A percentile compares a stretch with the other conserved stretches of the same genome.
phyloP scores from a whole-genome alignment of 2,113 vertebrate species.

The Psammodynastes pulverulentus region DNA sequence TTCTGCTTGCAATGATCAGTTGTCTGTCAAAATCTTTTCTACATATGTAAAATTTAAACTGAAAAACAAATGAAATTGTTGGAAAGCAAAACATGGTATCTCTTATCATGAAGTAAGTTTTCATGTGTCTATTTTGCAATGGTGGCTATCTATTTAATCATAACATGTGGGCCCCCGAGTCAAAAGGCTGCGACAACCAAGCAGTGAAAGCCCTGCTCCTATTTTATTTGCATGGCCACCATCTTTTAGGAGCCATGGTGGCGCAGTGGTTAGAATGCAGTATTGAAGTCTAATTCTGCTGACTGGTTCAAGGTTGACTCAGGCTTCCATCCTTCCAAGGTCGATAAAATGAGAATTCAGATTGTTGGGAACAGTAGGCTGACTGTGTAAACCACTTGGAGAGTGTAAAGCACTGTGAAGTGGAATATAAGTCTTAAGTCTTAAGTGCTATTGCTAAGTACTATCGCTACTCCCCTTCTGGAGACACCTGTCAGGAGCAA shows the following conservation, averaged over 20 bases:
- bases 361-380: too few relatives aligned
- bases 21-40: neutral
- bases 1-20: neutral
- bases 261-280: too few relatives aligned
- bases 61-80: neutral
- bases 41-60: neutral
- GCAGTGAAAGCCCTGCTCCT: neutral
- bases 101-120: neutral
- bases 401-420: too few relatives aligned
- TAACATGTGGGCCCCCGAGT: neutral
- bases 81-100: neutral
- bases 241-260: neutral
- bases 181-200: neutral
- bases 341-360: too few relatives aligned
- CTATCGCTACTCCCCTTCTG: neutral
- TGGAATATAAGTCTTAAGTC: too few relatives aligned
- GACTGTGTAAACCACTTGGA: too few relatives aligned
- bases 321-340: too few relatives aligned
- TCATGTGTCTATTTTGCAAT: neutral
- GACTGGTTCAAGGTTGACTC: too few relatives aligned
- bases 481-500: neutral
- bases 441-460: too few relatives aligned
- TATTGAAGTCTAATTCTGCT: too few relatives aligned
- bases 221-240: neutral
- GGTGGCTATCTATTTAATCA: neutral